These are phyloP conservation scores for Sarotherodon lohbergeri DNA, from an alignment of 2,113 vertebrate genomes.

Conservation along the genomic window DNA sequence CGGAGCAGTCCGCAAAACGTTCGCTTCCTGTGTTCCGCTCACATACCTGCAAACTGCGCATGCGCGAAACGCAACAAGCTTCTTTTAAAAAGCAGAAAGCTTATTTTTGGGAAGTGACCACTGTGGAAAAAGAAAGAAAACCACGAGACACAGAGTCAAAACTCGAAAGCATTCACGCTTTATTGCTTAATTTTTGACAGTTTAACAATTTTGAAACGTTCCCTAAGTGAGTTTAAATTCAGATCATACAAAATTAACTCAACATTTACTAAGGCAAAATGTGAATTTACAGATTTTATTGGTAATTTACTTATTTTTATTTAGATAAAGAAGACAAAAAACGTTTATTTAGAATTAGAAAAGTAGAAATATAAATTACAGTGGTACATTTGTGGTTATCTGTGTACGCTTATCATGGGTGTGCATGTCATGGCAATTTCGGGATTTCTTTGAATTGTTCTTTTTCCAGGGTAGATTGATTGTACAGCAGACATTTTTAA, in stretches of 20 bases:
- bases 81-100: background rate
- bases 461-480: background rate
- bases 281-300: background rate
- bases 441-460: background rate
- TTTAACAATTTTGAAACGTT: background rate
- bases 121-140: background rate
- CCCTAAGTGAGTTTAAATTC: background rate
- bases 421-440: background rate
- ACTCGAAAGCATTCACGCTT: background rate
- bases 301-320: background rate
- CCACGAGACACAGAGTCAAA: background rate
- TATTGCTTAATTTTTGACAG: background rate
- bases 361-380: background rate
- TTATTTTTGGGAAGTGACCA: background rate
- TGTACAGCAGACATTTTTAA: background rate
- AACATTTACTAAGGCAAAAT: background rate
- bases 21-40: constrained; percentile 59
- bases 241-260: background rate
- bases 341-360: background rate
- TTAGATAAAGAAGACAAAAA: background rate
- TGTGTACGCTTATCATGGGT: background rate
- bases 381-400: background rate
- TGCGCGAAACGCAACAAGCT: constrained; percentile 44
- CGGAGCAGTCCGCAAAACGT: background rate
- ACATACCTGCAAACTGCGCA: constrained; percentile 29